A percentile compares a stretch with the other conserved stretches of the same genome.
These are phyloP conservation scores for Heterohyrax brucei DNA, from an alignment of 2,797 vertebrate species.

Conservation along the genomic window DNA sequence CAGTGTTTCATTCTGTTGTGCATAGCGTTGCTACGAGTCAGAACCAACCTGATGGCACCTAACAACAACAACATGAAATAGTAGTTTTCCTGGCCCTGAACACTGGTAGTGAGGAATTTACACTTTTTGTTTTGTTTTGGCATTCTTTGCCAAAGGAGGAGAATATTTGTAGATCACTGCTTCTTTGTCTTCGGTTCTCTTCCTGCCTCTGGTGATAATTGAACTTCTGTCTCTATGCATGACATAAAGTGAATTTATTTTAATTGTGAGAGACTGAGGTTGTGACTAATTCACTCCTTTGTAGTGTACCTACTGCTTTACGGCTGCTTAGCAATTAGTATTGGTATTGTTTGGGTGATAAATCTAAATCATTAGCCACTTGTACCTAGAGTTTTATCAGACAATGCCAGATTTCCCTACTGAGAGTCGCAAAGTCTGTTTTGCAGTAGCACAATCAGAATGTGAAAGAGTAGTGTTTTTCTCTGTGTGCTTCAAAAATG, in stretches of 20 bases:
- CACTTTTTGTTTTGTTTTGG: slow-evolving; percentile 29
- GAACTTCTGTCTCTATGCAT: slow-evolving; percentile 37
- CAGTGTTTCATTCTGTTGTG: too few relatives aligned
- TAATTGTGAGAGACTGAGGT: slow-evolving; percentile 19
- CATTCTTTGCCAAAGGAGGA: slow-evolving; percentile 59
- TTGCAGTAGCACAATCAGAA: neutral
- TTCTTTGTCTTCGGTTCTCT: slow-evolving; percentile 74
- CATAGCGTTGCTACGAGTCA: too few relatives aligned
- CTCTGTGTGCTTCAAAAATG: neutral
- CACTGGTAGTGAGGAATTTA: neutral
- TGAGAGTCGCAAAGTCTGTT: neutral
- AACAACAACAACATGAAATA: neutral
- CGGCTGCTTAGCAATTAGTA: slow-evolving; percentile 35
- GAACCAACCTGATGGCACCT: too few relatives aligned
- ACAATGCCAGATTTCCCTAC: neutral
- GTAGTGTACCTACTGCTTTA: slow-evolving; percentile 40
- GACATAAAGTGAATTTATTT: slow-evolving; percentile 56
- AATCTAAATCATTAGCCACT: slow-evolving; percentile 33
- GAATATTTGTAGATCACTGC: slow-evolving; percentile 34
- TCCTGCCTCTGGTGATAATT: slow-evolving; percentile 34
- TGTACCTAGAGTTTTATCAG: slow-evolving; percentile 38
- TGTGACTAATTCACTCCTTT: slow-evolving; percentile 61
- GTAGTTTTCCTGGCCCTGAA: slow-evolving; percentile 64
- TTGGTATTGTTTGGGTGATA: slow-evolving; percentile 54
- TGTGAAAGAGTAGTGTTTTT: neutral